A percentile compares a stretch with the other conserved stretches of the same genome.
Conservation (phyloP, 2,888 invertebrate species). For the Leptopilina syphax region DNA sequence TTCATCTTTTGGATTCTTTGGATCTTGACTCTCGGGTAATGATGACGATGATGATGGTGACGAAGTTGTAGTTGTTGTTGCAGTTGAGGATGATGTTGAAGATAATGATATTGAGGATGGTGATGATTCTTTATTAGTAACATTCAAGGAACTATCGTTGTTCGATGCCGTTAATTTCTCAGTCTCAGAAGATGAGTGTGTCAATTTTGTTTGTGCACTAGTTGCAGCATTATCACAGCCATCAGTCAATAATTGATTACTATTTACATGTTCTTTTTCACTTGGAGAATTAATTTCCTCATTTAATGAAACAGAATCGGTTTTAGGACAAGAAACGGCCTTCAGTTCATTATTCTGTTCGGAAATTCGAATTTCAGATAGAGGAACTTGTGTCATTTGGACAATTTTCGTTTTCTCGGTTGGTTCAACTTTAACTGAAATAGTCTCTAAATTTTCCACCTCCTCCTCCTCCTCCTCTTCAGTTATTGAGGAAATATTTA, state of each 20-base stretch:
- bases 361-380: slow-evolving; percentile 1
- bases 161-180: slow-evolving; percentile 5
- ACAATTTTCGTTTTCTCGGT: slow-evolving; percentile 44
- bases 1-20: slow-evolving; percentile 34
- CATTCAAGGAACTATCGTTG: slow-evolving; percentile 16
- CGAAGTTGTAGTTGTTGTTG: background rate
- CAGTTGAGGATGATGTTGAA: no score
- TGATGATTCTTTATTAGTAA: background rate
- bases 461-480: slow-evolving; percentile 64
- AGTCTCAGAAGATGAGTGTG: slow-evolving; percentile 29
- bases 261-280: slow-evolving; percentile 12
- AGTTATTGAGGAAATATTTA: slow-evolving; percentile 40
- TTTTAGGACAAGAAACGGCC: slow-evolving; percentile 13
- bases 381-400: background rate
- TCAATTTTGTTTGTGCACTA: slow-evolving; percentile 31
- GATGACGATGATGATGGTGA: no score
- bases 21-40: background rate
- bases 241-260: slow-evolving; percentile 22
- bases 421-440: slow-evolving; percentile 69
- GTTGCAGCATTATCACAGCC: slow-evolving; percentile 31
- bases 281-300: background rate
- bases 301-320: slow-evolving; percentile 4
- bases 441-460: slow-evolving; percentile 71
- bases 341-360: background rate
- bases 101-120: no score